phyloP scores from a whole-genome alignment of 2,888 invertebrate species.

The Ommatoiulus sabulosus region DNA sequence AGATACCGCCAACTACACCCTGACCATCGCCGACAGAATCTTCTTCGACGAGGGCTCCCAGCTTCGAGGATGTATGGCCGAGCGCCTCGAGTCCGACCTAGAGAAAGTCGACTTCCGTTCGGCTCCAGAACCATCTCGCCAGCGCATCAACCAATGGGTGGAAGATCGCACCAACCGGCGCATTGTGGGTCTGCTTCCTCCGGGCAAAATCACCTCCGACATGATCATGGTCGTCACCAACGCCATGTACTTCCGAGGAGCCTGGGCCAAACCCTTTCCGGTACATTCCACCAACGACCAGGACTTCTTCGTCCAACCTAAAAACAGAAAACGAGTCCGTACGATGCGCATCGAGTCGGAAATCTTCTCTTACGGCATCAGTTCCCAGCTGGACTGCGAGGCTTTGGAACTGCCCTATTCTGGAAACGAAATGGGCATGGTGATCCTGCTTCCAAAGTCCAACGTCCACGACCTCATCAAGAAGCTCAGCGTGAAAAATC shows the following conservation, averaged over 20 bases:
- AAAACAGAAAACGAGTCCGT: slow-evolving; percentile 64
- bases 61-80: slow-evolving; percentile 68
- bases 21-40: slow-evolving; percentile 80
- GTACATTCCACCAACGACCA: slow-evolving; percentile 76
- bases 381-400: slow-evolving; percentile 28
- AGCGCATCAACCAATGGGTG: slow-evolving; percentile 60
- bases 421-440: slow-evolving; percentile 64
- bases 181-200: neutral
- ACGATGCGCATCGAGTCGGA: slow-evolving; percentile 26
- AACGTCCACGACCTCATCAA: neutral
- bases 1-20: slow-evolving; percentile 64
- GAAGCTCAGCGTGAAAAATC: neutral
- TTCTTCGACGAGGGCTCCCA: slow-evolving; percentile 72
- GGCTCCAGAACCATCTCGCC: slow-evolving; percentile 65
- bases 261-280: slow-evolving; percentile 80
- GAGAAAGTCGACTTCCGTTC: slow-evolving; percentile 75
- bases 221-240: slow-evolving; percentile 67
- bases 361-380: too few relatives aligned
- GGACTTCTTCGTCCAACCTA: slow-evolving; percentile 71
- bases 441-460: slow-evolving; percentile 47
- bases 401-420: slow-evolving; percentile 57
- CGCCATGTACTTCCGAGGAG: slow-evolving; percentile 70
- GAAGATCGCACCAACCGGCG: neutral
- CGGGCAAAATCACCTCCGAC: neutral
- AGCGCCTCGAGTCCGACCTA: slow-evolving; percentile 75